These are phyloP conservation scores for Petrophora chlorosata DNA, from an alignment of 2,888 invertebrate genomes.

Conservation along the genomic window DNA sequence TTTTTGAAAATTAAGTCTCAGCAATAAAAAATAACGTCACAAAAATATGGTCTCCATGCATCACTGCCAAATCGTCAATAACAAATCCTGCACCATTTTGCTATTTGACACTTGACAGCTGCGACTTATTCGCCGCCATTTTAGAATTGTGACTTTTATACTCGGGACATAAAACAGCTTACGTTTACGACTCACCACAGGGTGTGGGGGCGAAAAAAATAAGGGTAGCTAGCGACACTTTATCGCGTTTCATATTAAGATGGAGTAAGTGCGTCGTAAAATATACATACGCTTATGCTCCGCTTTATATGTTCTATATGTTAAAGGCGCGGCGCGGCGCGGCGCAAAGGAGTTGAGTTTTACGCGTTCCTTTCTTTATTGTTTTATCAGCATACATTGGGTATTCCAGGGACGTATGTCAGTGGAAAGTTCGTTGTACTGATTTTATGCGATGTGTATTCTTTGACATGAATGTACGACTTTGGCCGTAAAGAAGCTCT, in stretches of 20 bases:
- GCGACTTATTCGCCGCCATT: constrained; percentile 21
- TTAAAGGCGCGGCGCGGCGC: no score
- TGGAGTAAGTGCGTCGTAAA: constrained; percentile 46
- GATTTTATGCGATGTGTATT: constrained; percentile 19
- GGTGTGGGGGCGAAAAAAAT: constrained; percentile 24
- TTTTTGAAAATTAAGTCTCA: background rate
- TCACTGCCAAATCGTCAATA: background rate
- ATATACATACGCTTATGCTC: constrained; percentile 35
- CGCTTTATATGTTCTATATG: constrained; percentile 33
- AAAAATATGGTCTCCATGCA: background rate
- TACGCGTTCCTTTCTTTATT: constrained; percentile 31
- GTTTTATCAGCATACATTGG: constrained; percentile 32
- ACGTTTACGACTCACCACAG: constrained; percentile 25
- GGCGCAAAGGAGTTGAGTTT: constrained; percentile 25
- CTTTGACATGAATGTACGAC: constrained; percentile 6
- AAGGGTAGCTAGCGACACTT: constrained; percentile 34
- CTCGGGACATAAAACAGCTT: constrained; percentile 24
- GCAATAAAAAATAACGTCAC: background rate
- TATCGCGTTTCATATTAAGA: constrained; percentile 53
- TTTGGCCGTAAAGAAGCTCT: constrained; percentile 12
- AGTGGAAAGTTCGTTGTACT: constrained; percentile 15
- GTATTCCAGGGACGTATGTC: constrained; percentile 20
- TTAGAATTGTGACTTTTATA: constrained; percentile 18
- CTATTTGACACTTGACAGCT: constrained; percentile 23
- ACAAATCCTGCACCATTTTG: constrained; percentile 7